Evolutionary conservation across 2,113 vertebrate genomes (phyloP).

Genomic region (Cyphomyrus discorhynchus): DNA sequence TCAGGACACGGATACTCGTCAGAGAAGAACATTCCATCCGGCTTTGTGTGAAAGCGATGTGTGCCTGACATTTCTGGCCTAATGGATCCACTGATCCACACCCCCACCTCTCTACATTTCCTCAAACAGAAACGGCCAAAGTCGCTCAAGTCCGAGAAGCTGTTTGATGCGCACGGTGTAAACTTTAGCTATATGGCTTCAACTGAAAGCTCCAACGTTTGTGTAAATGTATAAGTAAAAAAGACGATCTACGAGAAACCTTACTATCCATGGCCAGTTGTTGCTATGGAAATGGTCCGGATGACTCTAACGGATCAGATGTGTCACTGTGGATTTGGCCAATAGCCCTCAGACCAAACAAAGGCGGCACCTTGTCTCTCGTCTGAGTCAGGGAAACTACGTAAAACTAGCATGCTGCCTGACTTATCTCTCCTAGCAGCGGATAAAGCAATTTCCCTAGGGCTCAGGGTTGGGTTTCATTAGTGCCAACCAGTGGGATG

Average conservation of each 20-base stretch:
- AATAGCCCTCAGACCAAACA: not conserved
- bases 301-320: not conserved
- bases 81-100: not conserved
- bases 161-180: not conserved
- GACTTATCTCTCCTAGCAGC: not conserved
- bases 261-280: not conserved
- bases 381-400: not conserved
- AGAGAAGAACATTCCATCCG: not conserved
- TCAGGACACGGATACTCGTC: not conserved
- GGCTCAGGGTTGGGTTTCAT: not conserved
- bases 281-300: not conserved
- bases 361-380: not conserved
- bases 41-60: not conserved
- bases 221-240: not conserved
- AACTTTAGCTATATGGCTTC: not conserved
- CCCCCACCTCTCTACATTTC: not conserved
- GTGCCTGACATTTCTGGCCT: not conserved
- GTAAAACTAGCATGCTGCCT: not conserved
- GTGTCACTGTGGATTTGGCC: conserved; percentile 1
- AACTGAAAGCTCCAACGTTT: not conserved
- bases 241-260: not conserved
- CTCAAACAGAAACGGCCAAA: not conserved
- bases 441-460: not conserved
- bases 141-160: not conserved
- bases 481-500: not conserved